Evolutionary conservation across 2,113 vertebrate species (phyloP).

Genomic region (Hippocampus abdominalis): DNA sequence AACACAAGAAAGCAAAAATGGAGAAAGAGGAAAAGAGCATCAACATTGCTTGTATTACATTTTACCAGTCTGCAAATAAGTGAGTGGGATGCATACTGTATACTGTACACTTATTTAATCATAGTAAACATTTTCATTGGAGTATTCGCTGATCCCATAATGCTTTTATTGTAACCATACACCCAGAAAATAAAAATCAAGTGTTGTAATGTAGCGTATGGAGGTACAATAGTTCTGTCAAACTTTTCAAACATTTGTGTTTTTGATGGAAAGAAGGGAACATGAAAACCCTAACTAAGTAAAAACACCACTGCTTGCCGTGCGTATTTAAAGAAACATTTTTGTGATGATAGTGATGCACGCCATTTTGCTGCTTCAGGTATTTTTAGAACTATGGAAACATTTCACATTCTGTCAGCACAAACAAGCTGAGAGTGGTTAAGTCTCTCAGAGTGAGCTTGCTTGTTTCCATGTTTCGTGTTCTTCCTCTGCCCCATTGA

Average conservation of each 20-base stretch:
- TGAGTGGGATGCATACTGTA: too few relatives aligned
- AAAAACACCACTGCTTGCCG: neutral
- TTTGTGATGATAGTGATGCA: slow-evolving; percentile 1
- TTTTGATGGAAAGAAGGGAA: neutral
- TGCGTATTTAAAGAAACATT: neutral
- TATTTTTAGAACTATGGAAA: slow-evolving; percentile 31
- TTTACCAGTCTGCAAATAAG: too few relatives aligned
- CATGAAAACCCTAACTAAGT: neutral
- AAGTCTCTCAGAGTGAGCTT: neutral
- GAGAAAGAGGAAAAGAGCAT: too few relatives aligned
- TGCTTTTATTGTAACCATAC: too few relatives aligned
- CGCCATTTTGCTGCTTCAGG: slow-evolving; percentile 1
- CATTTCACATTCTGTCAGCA: slow-evolving; percentile 8
- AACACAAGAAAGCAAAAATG: too few relatives aligned
- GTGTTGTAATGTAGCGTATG: too few relatives aligned
- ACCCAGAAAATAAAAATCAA: too few relatives aligned
- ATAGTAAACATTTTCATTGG: too few relatives aligned
- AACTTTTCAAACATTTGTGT: neutral
- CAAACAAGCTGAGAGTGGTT: neutral
- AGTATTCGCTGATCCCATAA: too few relatives aligned
- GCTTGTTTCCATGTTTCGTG: slow-evolving; percentile 7
- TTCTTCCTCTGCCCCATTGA: neutral
- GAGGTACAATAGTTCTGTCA: neutral
- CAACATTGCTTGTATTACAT: too few relatives aligned
- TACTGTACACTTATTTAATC: too few relatives aligned